These are phyloP conservation scores for Drosophila mulleri DNA, from an alignment of 2,888 invertebrate genomes.

Conservation along the genomic window DNA sequence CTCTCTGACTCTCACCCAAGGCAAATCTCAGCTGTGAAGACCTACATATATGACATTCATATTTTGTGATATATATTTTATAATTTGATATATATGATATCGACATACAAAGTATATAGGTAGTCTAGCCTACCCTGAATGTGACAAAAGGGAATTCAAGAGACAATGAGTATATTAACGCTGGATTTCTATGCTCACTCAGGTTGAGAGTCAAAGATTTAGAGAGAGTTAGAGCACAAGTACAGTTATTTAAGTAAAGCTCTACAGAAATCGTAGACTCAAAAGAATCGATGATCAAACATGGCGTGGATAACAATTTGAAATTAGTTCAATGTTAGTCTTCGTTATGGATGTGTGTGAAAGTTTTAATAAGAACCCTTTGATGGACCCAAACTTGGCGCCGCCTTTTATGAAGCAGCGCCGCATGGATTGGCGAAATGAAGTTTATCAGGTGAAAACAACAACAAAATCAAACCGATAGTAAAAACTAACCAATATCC, in stretches of 20 bases:
- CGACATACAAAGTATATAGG: too few relatives aligned
- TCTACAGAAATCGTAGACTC: neutral
- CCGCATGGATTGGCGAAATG: slow-evolving; percentile 53
- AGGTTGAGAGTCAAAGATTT: neutral
- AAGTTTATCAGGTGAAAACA: slow-evolving; percentile 49
- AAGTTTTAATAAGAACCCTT: slow-evolving; percentile 35
- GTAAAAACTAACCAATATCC: neutral
- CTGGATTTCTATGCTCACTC: too few relatives aligned
- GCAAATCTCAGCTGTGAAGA: neutral
- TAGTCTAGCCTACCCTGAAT: neutral
- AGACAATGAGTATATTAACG: neutral
- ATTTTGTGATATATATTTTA: too few relatives aligned
- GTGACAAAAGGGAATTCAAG: neutral
- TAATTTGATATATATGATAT: too few relatives aligned
- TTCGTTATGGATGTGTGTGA: slow-evolving; percentile 63
- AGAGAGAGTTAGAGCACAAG: neutral
- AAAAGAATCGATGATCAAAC: neutral
- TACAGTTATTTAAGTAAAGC: slow-evolving; percentile 21
- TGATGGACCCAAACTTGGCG: slow-evolving; percentile 38
- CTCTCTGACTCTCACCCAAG: neutral
- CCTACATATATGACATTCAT: neutral
- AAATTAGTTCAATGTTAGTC: slow-evolving; percentile 34
- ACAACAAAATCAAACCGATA: neutral
- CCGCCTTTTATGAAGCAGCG: slow-evolving; percentile 58
- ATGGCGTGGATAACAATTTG: neutral